Evolutionary conservation across 2,888 invertebrate genomes (phyloP).

Genomic region (Lasioglossum villosulum): DNA sequence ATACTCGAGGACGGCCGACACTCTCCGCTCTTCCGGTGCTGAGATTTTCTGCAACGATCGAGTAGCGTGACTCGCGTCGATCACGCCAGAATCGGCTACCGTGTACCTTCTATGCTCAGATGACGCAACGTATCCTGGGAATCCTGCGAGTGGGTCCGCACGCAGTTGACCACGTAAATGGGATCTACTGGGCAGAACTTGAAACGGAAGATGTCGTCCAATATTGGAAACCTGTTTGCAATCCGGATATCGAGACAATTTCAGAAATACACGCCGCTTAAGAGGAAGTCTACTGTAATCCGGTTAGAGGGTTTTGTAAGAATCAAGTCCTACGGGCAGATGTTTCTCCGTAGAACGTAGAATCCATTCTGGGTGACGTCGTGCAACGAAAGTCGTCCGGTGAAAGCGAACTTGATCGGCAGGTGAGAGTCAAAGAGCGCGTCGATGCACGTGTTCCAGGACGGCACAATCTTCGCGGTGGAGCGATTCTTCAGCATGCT

Average conservation of each 20-base stretch:
- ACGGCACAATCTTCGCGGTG: conserved; percentile 84
- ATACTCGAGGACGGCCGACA: conserved; percentile 37
- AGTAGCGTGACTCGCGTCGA: no score
- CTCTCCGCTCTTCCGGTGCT: conserved; percentile 4
- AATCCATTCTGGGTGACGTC: conserved; percentile 86
- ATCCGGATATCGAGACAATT: neutral
- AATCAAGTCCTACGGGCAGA: conserved; percentile 74
- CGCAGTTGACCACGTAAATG: conserved; percentile 78
- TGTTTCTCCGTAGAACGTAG: conserved; percentile 76
- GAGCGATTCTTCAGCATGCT: conserved; percentile 86
- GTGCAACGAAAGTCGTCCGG: conserved; percentile 87
- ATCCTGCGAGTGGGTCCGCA: neutral
- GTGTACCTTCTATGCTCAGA: conserved; percentile 12
- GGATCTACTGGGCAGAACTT: conserved; percentile 77
- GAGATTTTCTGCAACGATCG: neutral
- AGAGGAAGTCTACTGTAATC: neutral
- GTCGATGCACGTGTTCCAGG: conserved; percentile 88
- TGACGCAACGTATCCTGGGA: neutral
- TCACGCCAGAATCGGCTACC: neutral
- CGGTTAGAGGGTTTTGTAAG: neutral
- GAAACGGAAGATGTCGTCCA: conserved; percentile 78
- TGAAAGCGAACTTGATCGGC: conserved; percentile 88
- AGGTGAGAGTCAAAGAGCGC: conserved; percentile 87
- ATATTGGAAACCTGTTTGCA: conserved; percentile 75
- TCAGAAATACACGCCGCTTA: neutral